Percentiles rank a stretch among this genome's conserved stretches.
Conservation (phyloP, 2,888 invertebrate genomes). For the Odontocerum albicorne region DNA sequence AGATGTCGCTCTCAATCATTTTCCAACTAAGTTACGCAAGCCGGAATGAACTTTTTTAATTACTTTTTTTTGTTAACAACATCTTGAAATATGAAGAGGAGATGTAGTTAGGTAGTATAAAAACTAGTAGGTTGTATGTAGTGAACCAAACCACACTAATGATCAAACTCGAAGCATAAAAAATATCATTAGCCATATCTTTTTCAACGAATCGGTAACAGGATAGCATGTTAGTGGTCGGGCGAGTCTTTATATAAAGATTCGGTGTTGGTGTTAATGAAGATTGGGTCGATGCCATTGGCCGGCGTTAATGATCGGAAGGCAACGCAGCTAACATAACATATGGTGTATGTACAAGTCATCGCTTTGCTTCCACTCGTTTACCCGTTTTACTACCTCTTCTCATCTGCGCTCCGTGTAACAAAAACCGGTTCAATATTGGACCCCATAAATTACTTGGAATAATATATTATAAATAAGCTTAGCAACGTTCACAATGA, state of each 20-base stretch:
- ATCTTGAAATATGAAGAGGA: no score
- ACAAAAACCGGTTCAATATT: conserved; percentile 8
- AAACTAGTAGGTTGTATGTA: no score
- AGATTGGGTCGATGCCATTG: conserved; percentile 31
- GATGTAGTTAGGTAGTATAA: no score
- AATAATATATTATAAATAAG: no score
- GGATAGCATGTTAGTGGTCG: conserved; percentile 5
- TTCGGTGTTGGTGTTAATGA: conserved; percentile 35
- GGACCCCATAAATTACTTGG: no score
- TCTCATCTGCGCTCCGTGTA: conserved; percentile 9
- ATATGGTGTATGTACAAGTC: conserved; percentile 1
- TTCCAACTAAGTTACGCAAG: no score
- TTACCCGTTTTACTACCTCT: not conserved
- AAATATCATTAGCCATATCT: not conserved
- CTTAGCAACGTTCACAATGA: no score
- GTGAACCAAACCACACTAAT: no score
- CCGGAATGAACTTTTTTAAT: no score
- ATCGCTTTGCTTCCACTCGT: conserved; percentile 9
- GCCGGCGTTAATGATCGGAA: conserved; percentile 36
- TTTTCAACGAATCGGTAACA: conserved; percentile 1
- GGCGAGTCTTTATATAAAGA: conserved; percentile 35
- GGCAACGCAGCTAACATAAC: conserved; percentile 26
- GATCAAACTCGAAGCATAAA: not conserved
- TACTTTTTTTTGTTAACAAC: no score
- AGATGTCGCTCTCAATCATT: no score